Conservation (phyloP, 2,888 invertebrate species). For the Chloroclystis v-ata region DNA sequence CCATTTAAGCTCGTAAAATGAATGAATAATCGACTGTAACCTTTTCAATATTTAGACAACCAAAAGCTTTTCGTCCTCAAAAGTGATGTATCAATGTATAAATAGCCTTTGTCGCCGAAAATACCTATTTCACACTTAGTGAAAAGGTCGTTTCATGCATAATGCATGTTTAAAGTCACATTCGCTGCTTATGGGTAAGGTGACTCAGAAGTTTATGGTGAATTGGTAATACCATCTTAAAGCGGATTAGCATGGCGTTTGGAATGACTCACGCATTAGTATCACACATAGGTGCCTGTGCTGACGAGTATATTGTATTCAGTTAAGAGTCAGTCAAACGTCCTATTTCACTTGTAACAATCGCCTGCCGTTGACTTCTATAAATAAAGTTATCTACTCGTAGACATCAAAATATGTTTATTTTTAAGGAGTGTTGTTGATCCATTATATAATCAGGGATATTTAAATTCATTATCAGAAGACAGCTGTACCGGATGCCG, state of each 20-base stretch:
- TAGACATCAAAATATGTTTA: too few species aligned
- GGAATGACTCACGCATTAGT: slow-evolving; percentile 4
- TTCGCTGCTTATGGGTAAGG: slow-evolving; percentile 2
- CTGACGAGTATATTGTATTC: too few species aligned
- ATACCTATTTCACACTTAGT: slow-evolving; percentile 13
- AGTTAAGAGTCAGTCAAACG: too few species aligned
- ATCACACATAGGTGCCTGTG: too few species aligned
- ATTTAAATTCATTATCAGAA: too few species aligned
- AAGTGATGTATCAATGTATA: slow-evolving; percentile 1
- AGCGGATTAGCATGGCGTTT: slow-evolving; percentile 4
- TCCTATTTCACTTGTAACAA: too few species aligned
- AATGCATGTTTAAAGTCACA: slow-evolving; percentile 9
- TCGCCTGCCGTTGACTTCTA: too few species aligned
- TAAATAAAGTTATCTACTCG: too few species aligned
- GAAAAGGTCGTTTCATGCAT: slow-evolving; percentile 16
- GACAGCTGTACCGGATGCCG: too few species aligned
- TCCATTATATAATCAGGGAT: too few species aligned
- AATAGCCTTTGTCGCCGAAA: slow-evolving; percentile 8
- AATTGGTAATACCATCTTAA: slow-evolving; percentile 14
- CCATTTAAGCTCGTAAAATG: slow-evolving; percentile 4
- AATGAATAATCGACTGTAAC: slow-evolving; percentile 14
- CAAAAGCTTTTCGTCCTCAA: neutral
- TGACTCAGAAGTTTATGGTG: slow-evolving; percentile 14
- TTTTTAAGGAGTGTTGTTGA: too few species aligned
- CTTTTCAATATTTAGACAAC: slow-evolving; percentile 18